Evolutionary conservation across 2,797 vertebrate species (phyloP), one percentile per base, ranked within the genome.

Genomic region (Jordanella pulchra): DNA sequence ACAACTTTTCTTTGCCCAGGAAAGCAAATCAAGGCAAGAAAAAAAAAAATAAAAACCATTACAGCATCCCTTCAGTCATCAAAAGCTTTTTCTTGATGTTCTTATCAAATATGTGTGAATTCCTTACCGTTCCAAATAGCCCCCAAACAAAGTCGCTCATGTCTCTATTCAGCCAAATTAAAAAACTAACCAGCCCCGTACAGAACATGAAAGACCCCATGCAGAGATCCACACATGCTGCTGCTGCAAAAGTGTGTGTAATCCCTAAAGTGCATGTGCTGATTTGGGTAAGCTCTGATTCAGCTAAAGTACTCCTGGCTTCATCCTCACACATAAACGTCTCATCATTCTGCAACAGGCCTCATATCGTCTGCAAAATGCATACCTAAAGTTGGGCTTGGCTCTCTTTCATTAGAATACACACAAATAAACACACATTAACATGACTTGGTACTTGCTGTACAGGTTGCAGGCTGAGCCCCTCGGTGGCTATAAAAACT

Each of bases 201-300:
- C 50, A 69, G 65, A 39, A 48, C 67, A 32, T 48, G 70, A 51
- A 78, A 70, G 77, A 51, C 44, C 61, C 65, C 76, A 54, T 51
- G 56, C 73, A 48, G 72, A 27, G 73, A 68, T 28, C 70, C 30
- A 48, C 65, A 75, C 72, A 70, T 71, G 80, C 80, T 84, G 50
- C 75, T 69, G 27, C 66, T 66, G 58, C 72, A 50, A 66, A 45
- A 83, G 80, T 77, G 68, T 70, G 67, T 18, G 58, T 85, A 81
- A 81, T 83, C 84, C 83, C 82, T 50, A 25, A 76, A 78, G 81
- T 68, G 77, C 83, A 81, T 77, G 39, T 45, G 71, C 74, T 84
- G 85, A 87, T 82, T 75, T 76, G 76, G 76, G 79, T 70, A 77
- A 77, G 72, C 73, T 55, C 75, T 30, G 63, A 32, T 68, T 77